These are phyloP conservation scores for Podabrus alpinus DNA, from an alignment of 2,888 invertebrate species.

Conservation along the genomic window DNA sequence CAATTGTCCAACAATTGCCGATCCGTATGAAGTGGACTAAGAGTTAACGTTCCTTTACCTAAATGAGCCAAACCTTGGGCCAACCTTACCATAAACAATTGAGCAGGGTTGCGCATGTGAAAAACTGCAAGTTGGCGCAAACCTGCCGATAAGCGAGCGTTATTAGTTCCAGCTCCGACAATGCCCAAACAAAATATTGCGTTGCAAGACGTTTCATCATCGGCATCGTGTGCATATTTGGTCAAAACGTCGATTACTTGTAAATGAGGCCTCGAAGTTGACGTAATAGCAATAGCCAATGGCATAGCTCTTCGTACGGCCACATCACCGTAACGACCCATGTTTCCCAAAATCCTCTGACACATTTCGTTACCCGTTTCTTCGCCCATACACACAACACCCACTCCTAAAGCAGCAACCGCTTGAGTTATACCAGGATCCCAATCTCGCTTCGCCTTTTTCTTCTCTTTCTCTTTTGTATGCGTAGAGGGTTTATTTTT, in stretches of 20 bases:
- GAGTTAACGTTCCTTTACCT: constrained; percentile 96
- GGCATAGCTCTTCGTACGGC: constrained; percentile 95
- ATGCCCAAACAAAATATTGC: constrained; percentile 98
- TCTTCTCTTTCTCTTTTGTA: constrained; percentile 52
- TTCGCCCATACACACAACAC: constrained; percentile 96
- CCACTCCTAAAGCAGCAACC: constrained; percentile 94
- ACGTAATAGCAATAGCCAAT: constrained; percentile 90
- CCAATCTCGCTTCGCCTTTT: constrained; percentile 64
- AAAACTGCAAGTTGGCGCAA: constrained; percentile 94
- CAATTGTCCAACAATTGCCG: constrained; percentile 91
- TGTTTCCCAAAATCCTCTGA: constrained; percentile 90
- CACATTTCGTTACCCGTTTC: constrained; percentile 99
- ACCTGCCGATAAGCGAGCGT: constrained; percentile 93
- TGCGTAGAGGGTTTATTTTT: constrained; percentile 39
- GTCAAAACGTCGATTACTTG: constrained; percentile 94
- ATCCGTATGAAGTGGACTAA: constrained; percentile 96
- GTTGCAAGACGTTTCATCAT: constrained; percentile 96
- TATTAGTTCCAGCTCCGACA: constrained; percentile 86
- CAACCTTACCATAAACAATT: constrained; percentile 94
- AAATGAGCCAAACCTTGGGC: constrained; percentile 96
- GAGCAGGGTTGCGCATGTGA: constrained; percentile 95
- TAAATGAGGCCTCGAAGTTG: constrained; percentile 94
- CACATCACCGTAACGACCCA: constrained; percentile 62
- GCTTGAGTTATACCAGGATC: constrained; percentile 83
- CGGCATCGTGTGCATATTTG: constrained; percentile 98